These are phyloP conservation scores for Scaptomyza cyrtandrae DNA, from an alignment of 2,888 invertebrate species.

Conservation along the genomic window DNA sequence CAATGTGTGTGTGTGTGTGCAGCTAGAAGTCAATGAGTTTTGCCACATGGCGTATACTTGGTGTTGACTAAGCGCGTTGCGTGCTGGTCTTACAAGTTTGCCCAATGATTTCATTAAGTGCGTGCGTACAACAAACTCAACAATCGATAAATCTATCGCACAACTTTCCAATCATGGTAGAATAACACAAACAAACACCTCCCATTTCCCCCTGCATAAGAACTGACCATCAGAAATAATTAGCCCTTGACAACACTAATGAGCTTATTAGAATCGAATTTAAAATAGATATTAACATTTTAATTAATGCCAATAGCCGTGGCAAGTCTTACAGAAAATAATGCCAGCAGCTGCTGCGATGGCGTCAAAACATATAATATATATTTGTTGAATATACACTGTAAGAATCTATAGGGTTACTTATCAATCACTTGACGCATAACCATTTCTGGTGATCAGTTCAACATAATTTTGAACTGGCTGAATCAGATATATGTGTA, in stretches of 20 bases:
- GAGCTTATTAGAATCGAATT: conserved; percentile 50
- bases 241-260: conserved; percentile 39
- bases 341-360: conserved; percentile 20
- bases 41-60: conserved; percentile 73
- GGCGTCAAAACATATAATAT: conserved; percentile 34
- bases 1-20: conserved; percentile 1
- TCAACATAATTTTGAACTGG: neutral
- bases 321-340: conserved; percentile 26
- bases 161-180: conserved; percentile 44
- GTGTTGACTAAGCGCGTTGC: conserved; percentile 51
- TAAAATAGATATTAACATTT: conserved; percentile 57
- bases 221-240: conserved; percentile 37
- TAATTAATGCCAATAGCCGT: conserved; percentile 48
- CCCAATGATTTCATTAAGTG: conserved; percentile 76
- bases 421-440: neutral
- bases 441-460: neutral
- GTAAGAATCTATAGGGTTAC: neutral
- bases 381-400: neutral
- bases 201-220: neutral
- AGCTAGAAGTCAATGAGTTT: conserved; percentile 72
- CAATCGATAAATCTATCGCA: conserved; percentile 55
- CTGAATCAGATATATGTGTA: too few species aligned
- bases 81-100: conserved; percentile 42
- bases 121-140: conserved; percentile 33
- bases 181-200: neutral